phyloP scores from a whole-genome alignment of 1,140 invertebrate species.

The Trachymyrmex septentrionalis region DNA sequence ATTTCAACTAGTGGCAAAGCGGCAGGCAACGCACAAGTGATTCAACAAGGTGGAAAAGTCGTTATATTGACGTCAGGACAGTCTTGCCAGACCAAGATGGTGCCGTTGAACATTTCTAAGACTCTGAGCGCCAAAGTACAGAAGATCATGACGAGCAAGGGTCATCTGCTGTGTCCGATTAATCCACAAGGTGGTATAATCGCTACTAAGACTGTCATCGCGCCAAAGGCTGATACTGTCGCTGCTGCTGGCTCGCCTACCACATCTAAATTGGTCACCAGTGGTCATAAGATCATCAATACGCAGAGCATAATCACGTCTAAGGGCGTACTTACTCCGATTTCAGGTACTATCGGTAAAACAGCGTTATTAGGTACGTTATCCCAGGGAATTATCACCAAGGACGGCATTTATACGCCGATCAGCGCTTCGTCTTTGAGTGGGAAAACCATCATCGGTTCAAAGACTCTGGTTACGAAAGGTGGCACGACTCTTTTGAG shows the following conservation, averaged over 20 bases:
- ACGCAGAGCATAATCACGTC: slow-evolving; percentile 76
- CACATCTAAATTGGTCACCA: slow-evolving; percentile 85
- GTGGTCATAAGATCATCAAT: slow-evolving; percentile 79
- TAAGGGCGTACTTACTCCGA: slow-evolving; percentile 77
- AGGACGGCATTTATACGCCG: slow-evolving; percentile 79
- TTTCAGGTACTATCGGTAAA: slow-evolving; percentile 73
- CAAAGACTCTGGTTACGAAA: slow-evolving; percentile 78
- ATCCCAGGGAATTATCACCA: slow-evolving; percentile 78
- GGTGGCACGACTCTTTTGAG: slow-evolving; percentile 74
- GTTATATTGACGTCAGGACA: slow-evolving; percentile 82
- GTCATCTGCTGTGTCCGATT: slow-evolving; percentile 78
- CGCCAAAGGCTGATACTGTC: slow-evolving; percentile 76
- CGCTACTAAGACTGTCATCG: slow-evolving; percentile 85
- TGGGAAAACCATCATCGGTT: slow-evolving; percentile 77
- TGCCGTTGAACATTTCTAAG: slow-evolving; percentile 81
- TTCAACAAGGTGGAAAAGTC: slow-evolving; percentile 83
- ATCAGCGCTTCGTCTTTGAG: slow-evolving; percentile 74
- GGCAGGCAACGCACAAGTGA: slow-evolving; percentile 80
- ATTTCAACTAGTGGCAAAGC: slow-evolving; percentile 76
- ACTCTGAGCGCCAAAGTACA: slow-evolving; percentile 80
- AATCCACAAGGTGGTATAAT: slow-evolving; percentile 76
- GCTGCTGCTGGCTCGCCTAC: slow-evolving; percentile 69
- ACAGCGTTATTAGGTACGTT: slow-evolving; percentile 74
- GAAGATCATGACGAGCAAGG: slow-evolving; percentile 85
- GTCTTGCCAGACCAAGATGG: slow-evolving; percentile 79